These are phyloP conservation scores for Odontocolon sp. DNA, from an alignment of 2,888 invertebrate species.

Conservation along the genomic window DNA sequence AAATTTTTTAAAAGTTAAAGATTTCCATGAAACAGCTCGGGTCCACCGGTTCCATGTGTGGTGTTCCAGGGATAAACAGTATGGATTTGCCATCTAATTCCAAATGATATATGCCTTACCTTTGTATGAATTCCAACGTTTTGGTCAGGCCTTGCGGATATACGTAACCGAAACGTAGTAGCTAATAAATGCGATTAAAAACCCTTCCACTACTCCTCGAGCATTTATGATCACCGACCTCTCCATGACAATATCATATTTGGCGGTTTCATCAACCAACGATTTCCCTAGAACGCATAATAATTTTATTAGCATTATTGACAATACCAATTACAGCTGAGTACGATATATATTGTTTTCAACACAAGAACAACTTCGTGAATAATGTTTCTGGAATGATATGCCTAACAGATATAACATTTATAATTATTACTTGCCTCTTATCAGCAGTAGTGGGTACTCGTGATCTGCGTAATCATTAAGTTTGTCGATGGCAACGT, in stretches of 20 bases:
- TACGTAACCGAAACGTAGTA: slow-evolving; percentile 30
- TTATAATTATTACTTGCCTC: background rate
- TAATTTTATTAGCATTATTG: background rate
- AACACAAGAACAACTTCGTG: background rate
- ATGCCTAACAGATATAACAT: background rate
- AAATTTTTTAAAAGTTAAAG: too few species aligned
- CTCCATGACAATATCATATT: slow-evolving; percentile 33
- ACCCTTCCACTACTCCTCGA: slow-evolving; percentile 6
- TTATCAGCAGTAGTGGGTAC: background rate
- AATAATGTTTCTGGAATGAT: background rate
- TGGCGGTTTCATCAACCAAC: slow-evolving; percentile 26
- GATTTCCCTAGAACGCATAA: background rate
- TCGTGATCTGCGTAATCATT: background rate
- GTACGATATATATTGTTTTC: background rate
- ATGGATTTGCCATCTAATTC: too few species aligned
- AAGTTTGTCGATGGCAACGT: background rate
- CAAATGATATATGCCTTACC: slow-evolving; percentile 16
- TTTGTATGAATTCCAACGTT: slow-evolving; percentile 39
- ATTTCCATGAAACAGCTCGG: too few species aligned
- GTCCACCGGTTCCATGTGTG: too few species aligned
- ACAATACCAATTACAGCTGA: background rate
- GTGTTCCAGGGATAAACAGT: too few species aligned
- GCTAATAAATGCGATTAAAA: slow-evolving; percentile 16
- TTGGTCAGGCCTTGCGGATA: slow-evolving; percentile 14
- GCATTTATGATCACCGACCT: background rate